Percentiles rank a stretch among this genome's conserved stretches.
phyloP scores from a whole-genome alignment of 2,888 invertebrate genomes.

The Ariolimax columbianus region DNA sequence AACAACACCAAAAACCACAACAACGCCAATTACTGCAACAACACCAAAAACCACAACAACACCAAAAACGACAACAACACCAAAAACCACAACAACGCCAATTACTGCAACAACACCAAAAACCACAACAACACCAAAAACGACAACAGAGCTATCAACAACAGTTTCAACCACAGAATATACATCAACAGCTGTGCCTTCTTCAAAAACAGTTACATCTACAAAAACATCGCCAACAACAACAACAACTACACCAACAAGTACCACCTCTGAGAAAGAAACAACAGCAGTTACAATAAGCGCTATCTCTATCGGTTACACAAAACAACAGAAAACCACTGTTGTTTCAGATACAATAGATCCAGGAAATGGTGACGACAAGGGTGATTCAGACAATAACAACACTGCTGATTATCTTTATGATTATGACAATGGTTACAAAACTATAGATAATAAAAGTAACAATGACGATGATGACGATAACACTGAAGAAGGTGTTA shows the following conservation, averaged over 20 bases:
- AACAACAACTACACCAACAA: slow-evolving; percentile 13
- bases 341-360: not conserved
- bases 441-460: too few species aligned
- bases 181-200: not conserved
- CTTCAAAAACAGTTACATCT: not conserved
- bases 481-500: not conserved
- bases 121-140: not conserved
- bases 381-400: not conserved
- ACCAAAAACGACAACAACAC: not conserved
- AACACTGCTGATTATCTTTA: slow-evolving; percentile 1
- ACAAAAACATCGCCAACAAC: not conserved
- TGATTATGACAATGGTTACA: not conserved
- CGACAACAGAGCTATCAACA: slow-evolving; percentile 21
- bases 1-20: not conserved
- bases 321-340: not conserved
- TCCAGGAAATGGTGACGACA: not conserved
- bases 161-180: not conserved
- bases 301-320: not conserved
- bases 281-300: not conserved
- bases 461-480: not conserved
- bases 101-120: not conserved
- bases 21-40: not conserved
- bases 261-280: not conserved
- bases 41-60: not conserved
- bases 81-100: not conserved